Evolutionary conservation across 64 coral and sea anemone genomes (phyloP).

Genomic region (Stylophora pistillata): DNA sequence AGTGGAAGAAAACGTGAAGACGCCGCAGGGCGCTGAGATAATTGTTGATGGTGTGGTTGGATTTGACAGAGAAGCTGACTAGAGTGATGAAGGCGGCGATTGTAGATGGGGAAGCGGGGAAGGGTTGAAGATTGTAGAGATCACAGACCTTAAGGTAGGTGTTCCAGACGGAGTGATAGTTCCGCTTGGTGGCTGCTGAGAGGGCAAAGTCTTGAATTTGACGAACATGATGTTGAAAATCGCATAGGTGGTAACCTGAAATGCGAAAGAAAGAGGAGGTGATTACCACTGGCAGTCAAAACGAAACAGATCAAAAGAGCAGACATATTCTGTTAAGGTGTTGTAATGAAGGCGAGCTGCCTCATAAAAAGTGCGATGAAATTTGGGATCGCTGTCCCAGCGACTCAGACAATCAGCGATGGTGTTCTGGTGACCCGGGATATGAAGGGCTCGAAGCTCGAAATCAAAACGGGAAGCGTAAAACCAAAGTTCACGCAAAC

Average conservation of each 20-base stretch:
- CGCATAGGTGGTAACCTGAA: background rate
- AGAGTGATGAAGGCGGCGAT: slow-evolving; percentile 19
- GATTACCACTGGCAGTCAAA: slow-evolving; percentile 10
- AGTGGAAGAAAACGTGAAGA: background rate
- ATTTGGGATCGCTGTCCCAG: background rate
- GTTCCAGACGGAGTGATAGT: slow-evolving; percentile 13
- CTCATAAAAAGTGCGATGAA: background rate
- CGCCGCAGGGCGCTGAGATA: slow-evolving; percentile 24
- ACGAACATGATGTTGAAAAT: background rate
- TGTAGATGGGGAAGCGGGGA: background rate
- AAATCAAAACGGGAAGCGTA: background rate
- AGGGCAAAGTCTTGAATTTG: slow-evolving; percentile 7
- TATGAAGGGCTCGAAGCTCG: background rate
- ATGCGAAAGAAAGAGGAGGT: background rate
- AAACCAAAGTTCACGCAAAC: background rate
- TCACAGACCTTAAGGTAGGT: slow-evolving; percentile 18
- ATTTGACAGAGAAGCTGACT: slow-evolving; percentile 44
- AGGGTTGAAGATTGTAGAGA: slow-evolving; percentile 17
- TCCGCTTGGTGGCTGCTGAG: slow-evolving; percentile 13
- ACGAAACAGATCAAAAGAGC: background rate
- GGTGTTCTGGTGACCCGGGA: background rate
- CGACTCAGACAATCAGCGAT: slow-evolving; percentile 7
- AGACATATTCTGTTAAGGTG: background rate
- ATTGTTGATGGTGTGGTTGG: slow-evolving; percentile 41
- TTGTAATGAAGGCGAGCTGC: background rate